Percentiles rank a stretch among this genome's conserved stretches.
Evolutionary conservation across 2,113 vertebrate species (phyloP).

Genomic region (Pan troglodytes): DNA sequence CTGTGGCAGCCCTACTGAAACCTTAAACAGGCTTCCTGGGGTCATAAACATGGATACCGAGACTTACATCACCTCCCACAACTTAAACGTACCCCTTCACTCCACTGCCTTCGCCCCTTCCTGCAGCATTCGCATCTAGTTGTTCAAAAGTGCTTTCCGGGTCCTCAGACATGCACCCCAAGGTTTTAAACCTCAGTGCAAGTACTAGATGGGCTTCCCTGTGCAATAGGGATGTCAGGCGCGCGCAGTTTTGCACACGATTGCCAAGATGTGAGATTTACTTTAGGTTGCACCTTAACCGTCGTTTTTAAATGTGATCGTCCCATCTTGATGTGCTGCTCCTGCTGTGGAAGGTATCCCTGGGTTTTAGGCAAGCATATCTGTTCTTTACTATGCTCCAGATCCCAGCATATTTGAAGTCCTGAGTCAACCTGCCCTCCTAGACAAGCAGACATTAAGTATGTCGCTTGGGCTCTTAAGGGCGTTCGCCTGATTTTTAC

Average conservation of each 20-base stretch:
- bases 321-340: not conserved
- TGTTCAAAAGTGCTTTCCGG: not conserved
- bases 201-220: not conserved
- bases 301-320: no score
- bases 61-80: not conserved
- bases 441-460: not conserved
- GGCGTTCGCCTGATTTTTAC: not conserved
- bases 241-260: not conserved
- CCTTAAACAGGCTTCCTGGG: not conserved
- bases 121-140: not conserved
- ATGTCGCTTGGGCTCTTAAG: not conserved
- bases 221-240: no score
- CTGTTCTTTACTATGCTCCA: not conserved
- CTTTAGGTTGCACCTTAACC: not conserved
- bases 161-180: fast-evolving
- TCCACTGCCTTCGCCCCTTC: fast-evolving
- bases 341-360: not conserved
- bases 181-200: not conserved
- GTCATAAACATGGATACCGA: not conserved
- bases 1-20: not conserved
- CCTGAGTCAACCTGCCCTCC: not conserved
- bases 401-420: not conserved
- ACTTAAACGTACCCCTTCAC: not conserved
- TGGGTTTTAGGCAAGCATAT: not conserved
- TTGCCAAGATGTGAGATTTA: not conserved